Conservation (phyloP, 2,888 invertebrate genomes). For the Thereva unica region DNA sequence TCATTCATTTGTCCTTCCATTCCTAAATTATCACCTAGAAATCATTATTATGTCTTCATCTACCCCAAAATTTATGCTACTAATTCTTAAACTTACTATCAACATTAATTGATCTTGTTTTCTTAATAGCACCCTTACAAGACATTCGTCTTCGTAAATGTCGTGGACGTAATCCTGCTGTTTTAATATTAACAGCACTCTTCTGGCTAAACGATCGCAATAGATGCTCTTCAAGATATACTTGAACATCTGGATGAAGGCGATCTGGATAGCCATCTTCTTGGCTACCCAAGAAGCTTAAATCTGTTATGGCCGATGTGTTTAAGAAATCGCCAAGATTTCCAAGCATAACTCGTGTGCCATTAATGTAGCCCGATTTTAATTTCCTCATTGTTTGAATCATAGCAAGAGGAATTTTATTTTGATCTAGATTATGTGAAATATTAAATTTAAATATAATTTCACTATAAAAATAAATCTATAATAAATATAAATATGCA, state of each 20-base stretch:
- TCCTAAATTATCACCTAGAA: slow-evolving; percentile 75
- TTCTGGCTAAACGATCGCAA: slow-evolving; percentile 79
- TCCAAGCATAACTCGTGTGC: slow-evolving; percentile 96
- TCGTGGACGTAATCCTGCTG: slow-evolving; percentile 61
- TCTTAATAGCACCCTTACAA: slow-evolving; percentile 89
- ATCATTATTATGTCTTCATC: slow-evolving; percentile 1
- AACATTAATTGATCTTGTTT: slow-evolving; percentile 90
- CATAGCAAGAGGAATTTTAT: slow-evolving; percentile 90
- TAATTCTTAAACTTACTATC: slow-evolving; percentile 69
- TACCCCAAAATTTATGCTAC: not conserved
- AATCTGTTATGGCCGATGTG: slow-evolving; percentile 95
- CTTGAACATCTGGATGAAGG: slow-evolving; percentile 80
- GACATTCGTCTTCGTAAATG: slow-evolving; percentile 76
- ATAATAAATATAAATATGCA: too few relatives aligned
- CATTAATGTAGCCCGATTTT: slow-evolving; percentile 97
- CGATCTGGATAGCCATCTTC: slow-evolving; percentile 90
- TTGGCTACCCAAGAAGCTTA: slow-evolving; percentile 92
- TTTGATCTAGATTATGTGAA: slow-evolving; percentile 71
- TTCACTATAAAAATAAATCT: too few relatives aligned
- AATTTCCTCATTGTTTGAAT: slow-evolving; percentile 97
- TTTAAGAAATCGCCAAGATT: slow-evolving; percentile 92
- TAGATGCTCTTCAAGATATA: slow-evolving; percentile 84
- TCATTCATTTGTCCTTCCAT: slow-evolving; percentile 71
- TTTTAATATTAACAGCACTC: slow-evolving; percentile 66
- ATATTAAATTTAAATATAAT: too few relatives aligned